A percentile compares a stretch with the other conserved stretches of the same genome.
Evolutionary conservation across 2,888 invertebrate species (phyloP).

Genomic region (Steinernema scapterisci): DNA sequence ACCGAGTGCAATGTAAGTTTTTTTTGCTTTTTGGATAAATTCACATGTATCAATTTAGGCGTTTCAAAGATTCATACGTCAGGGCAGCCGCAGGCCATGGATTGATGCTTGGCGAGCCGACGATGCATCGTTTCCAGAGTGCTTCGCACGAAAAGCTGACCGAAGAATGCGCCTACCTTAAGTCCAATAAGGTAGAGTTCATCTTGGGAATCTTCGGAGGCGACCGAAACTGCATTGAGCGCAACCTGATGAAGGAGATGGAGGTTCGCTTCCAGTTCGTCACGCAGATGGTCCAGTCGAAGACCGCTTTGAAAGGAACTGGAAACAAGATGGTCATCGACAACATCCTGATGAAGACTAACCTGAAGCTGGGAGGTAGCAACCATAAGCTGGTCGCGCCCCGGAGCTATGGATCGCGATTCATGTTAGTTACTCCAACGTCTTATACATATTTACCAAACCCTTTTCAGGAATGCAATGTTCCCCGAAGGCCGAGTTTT

Average conservation of each 20-base stretch:
- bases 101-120: background rate
- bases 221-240: background rate
- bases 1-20: background rate
- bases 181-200: background rate
- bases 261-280: background rate
- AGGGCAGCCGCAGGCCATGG: background rate
- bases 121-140: background rate
- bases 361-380: background rate
- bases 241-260: background rate
- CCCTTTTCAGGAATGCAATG: background rate
- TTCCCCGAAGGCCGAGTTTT: background rate
- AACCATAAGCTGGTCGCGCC: background rate
- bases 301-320: background rate
- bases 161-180: background rate
- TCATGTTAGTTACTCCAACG: background rate
- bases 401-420: background rate
- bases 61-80: background rate
- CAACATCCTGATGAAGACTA: conserved; percentile 14
- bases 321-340: background rate
- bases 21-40: background rate
- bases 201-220: background rate
- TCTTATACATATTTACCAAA: background rate
- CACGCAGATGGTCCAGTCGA: conserved; percentile 3
- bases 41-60: no score
- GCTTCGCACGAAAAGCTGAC: background rate